Base-by-base conservation (phyloP, 2,113 vertebrate genomes). In the Cyrtonyx montezumae region DNA sequence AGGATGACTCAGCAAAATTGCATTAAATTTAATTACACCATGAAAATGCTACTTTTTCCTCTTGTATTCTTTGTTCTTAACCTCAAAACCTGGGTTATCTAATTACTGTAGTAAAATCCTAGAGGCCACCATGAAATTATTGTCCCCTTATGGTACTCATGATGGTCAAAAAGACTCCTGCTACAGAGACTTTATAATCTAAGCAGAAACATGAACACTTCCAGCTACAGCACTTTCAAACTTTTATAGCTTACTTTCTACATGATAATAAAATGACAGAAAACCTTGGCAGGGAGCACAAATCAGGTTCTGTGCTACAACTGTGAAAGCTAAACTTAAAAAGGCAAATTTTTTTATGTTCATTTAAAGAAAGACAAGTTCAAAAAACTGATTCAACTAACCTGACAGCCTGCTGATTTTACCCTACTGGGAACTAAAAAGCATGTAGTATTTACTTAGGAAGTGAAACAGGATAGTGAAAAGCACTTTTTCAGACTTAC, bases 401-500 rank as follows among this genome's bases (percentile, higher is more conserved):
- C 11, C 12, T 85, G 55, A 68, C 16, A 73, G 58, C 2, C 30
- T 75, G 30, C 55, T 42, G 84, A 76, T 84, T 84, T 86, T 34
- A 36, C 51, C 13, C 30, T 73, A 62, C 7, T 10, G 0, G 9
- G 34, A 91, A 75, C 21, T 58, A 40, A 61, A 30, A 21, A n/a
- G 43, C 81, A 8, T 13, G 5, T 9, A 79, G 2, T 37, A 73
- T 43, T 70, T 66, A 10, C 36, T 25, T 40, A 62, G 1, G 2
- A 1, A 59, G 92, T 83, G 55, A 65, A 73, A 2, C 4, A 66
- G 6, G 0, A 2, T 1, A 56, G 91, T 85, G 18, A 58, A 58
- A 58, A 58, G 40, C 2, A 32, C 55, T 88, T 68, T 81, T 59
- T 25, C 16, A 62, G 80, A 98, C 98, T 97, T 97, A 99, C 98